phyloP scores from a whole-genome alignment of 2,888 invertebrate genomes.

The Tenthredo amoena region DNA sequence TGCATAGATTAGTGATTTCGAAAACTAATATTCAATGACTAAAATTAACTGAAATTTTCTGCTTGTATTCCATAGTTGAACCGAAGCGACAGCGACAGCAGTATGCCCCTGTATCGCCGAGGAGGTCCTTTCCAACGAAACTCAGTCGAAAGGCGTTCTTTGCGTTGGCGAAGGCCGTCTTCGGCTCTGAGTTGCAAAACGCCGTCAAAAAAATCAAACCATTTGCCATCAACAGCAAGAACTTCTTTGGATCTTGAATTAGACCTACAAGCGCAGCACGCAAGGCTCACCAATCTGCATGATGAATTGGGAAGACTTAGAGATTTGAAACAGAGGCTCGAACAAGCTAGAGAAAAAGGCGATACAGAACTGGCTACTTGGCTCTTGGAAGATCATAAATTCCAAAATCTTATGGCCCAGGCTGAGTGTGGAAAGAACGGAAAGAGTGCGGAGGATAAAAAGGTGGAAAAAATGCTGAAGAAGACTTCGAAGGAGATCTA shows the following conservation, averaged over 20 bases:
- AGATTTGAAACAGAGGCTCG: conserved; percentile 89
- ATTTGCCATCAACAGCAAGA: conserved; percentile 83
- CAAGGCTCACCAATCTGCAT: conserved; percentile 89
- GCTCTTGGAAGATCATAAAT: conserved; percentile 92
- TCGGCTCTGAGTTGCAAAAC: conserved; percentile 77
- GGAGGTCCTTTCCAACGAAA: conserved; percentile 93
- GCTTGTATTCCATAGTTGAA: conserved; percentile 84
- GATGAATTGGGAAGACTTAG: conserved; percentile 91
- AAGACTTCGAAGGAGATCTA: conserved; percentile 96
- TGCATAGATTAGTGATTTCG: background rate
- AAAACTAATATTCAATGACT: background rate
- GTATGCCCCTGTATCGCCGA: conserved; percentile 92
- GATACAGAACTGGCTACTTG: conserved; percentile 91
- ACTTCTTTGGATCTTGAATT: conserved; percentile 96
- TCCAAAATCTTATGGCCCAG: conserved; percentile 86
- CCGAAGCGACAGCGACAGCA: conserved; percentile 97
- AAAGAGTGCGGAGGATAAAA: conserved; percentile 83
- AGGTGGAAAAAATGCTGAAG: conserved; percentile 90
- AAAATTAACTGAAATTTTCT: conserved; percentile 25
- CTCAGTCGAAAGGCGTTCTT: conserved; percentile 93
- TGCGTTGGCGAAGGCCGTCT: conserved; percentile 86
- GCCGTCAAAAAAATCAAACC: conserved; percentile 78
- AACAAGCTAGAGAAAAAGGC: conserved; percentile 90
- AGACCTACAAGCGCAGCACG: conserved; percentile 95
- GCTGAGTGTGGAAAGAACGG: conserved; percentile 80